Evolutionary conservation across 23 tunicate species (phyloP).

Genomic region (Oikopleura vanhoeffeni): DNA sequence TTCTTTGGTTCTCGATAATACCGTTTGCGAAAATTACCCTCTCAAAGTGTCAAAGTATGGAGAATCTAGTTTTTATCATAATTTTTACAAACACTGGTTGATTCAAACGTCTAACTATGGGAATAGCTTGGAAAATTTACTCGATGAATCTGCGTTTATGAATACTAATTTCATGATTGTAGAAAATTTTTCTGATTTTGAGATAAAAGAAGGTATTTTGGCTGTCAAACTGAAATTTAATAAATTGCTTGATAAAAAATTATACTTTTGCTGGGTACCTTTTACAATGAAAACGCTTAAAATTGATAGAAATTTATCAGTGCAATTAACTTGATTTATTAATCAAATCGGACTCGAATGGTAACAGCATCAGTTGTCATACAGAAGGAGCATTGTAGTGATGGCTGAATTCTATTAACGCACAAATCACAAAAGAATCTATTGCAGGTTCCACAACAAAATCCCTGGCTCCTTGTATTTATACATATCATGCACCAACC

Average conservation of each 20-base stretch:
- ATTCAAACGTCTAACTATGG: not conserved
- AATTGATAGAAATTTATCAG: not conserved
- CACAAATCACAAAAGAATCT: not conserved
- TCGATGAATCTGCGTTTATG: not conserved
- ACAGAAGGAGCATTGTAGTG: no score
- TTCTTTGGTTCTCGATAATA: not conserved
- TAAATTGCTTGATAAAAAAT: not conserved
- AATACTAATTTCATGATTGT: not conserved
- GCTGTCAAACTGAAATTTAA: not conserved
- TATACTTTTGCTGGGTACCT: not conserved
- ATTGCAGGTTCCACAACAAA: not conserved
- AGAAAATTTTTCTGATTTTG: not conserved
- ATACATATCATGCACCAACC: not conserved
- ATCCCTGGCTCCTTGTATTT: not conserved
- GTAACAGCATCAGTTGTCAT: not conserved
- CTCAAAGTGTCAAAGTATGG: not conserved
- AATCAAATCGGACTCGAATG: not conserved
- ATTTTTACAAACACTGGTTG: not conserved
- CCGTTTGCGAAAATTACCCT: not conserved
- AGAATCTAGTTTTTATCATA: not conserved
- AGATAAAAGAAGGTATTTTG: not conserved
- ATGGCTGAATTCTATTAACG: no score
- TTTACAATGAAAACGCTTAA: not conserved
- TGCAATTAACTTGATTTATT: not conserved
- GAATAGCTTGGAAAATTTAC: not conserved